These are phyloP conservation scores for Drosophila mayri DNA, from an alignment of 1,140 invertebrate species.

Conservation along the genomic window DNA sequence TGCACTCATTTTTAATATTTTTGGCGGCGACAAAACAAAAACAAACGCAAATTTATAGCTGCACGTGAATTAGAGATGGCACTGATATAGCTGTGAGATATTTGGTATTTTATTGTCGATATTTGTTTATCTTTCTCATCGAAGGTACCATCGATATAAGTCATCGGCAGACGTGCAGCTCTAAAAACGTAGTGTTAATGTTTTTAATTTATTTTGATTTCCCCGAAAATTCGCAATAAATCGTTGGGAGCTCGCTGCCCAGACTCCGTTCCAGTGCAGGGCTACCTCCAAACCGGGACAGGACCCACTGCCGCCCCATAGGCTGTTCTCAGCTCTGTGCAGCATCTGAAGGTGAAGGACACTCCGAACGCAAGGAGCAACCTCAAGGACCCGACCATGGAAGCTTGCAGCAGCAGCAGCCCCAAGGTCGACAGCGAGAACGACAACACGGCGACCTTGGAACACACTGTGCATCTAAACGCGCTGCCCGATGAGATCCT, in stretches of 20 bases:
- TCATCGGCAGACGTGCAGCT: background rate
- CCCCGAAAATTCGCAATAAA: slow-evolving; percentile 10
- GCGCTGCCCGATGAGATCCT: slow-evolving; percentile 96
- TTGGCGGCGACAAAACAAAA: background rate
- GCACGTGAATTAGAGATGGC: slow-evolving; percentile 5
- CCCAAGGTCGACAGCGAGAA: slow-evolving; percentile 49
- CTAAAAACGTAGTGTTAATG: slow-evolving; percentile 15
- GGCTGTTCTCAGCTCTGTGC: slow-evolving; percentile 22
- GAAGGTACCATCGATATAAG: background rate
- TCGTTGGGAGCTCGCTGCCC: background rate
- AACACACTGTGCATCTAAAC: slow-evolving; percentile 47
- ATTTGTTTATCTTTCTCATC: background rate
- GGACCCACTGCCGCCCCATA: background rate
- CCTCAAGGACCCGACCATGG: slow-evolving; percentile 51
- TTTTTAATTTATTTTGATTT: slow-evolving; percentile 41
- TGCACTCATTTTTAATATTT: slow-evolving; percentile 34
- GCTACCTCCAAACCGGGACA: background rate
- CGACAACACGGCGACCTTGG: slow-evolving; percentile 39
- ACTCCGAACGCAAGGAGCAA: slow-evolving; percentile 12
- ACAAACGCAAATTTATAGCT: background rate
- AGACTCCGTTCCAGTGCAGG: slow-evolving; percentile 2
- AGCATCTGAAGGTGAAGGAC: slow-evolving; percentile 36
- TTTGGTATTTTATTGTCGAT: background rate
- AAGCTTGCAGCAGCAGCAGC: slow-evolving; percentile 59
- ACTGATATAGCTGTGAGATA: background rate